Percentiles rank a stretch among this genome's conserved stretches.
Evolutionary conservation across 2,888 invertebrate genomes (phyloP).

Genomic region (Acleris literana): DNA sequence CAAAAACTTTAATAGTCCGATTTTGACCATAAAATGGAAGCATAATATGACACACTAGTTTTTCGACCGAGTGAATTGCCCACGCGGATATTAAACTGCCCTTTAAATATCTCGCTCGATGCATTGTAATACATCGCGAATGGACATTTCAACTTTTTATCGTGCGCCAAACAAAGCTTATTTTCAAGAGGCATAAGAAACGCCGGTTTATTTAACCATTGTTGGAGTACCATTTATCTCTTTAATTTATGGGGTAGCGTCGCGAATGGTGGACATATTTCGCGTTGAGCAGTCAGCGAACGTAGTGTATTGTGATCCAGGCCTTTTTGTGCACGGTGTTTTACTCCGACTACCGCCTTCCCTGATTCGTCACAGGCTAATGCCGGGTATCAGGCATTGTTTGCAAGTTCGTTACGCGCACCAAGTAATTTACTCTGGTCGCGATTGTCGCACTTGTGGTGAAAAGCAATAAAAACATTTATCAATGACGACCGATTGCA

Average conservation of each 20-base stretch:
- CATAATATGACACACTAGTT: constrained; percentile 52
- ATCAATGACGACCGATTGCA: constrained; percentile 52
- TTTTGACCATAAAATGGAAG: constrained; percentile 60
- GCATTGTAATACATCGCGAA: constrained; percentile 64
- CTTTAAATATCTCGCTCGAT: constrained; percentile 62
- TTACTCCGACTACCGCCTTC: constrained; percentile 50
- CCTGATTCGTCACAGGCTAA: constrained; percentile 68
- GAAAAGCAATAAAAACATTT: constrained; percentile 64
- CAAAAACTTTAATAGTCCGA: constrained; percentile 38
- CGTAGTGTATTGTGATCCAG: constrained; percentile 36
- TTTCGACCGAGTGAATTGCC: constrained; percentile 61
- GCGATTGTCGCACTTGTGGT: constrained; percentile 65
- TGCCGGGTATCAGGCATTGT: constrained; percentile 66
- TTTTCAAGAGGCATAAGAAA: constrained; percentile 76
- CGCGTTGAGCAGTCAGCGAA: constrained; percentile 54
- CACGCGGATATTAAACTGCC: constrained; percentile 60
- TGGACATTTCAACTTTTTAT: constrained; percentile 77
- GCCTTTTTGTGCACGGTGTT: constrained; percentile 41
- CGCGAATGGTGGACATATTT: constrained; percentile 75
- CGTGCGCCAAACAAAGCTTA: constrained; percentile 67
- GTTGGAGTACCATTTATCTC: constrained; percentile 80
- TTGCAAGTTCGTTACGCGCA: constrained; percentile 65
- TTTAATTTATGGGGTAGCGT: constrained; percentile 78
- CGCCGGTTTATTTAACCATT: constrained; percentile 78
- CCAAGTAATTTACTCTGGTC: constrained; percentile 72